phyloP scores from a whole-genome alignment of 2,888 invertebrate genomes.

The Dorcus hopei region DNA sequence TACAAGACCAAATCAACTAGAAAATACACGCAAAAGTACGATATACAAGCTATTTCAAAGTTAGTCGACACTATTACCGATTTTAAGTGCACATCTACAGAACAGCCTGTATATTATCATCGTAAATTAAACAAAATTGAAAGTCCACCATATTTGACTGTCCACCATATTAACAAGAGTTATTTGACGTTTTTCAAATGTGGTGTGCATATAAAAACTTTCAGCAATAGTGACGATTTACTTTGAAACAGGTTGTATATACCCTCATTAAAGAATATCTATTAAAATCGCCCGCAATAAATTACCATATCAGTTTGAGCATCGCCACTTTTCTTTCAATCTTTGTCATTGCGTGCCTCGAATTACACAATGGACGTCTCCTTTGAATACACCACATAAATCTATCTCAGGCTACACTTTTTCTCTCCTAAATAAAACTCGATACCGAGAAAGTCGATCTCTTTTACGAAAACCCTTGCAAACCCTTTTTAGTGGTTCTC shows the following conservation, averaged over 20 bases:
- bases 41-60: background rate
- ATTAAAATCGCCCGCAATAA: conserved; percentile 2
- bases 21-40: background rate
- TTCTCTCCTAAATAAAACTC: background rate
- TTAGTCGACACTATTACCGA: too few species aligned
- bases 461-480: background rate
- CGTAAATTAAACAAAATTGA: background rate
- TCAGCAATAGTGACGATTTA: too few species aligned
- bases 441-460: background rate
- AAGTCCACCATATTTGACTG: too few species aligned
- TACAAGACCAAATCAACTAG: background rate
- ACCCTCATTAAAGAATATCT: conserved; percentile 1
- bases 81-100: too few species aligned
- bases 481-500: too few species aligned
- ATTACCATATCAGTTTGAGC: background rate
- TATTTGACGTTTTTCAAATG: too few species aligned
- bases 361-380: conserved; percentile 5
- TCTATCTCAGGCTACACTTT: background rate
- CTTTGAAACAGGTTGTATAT: too few species aligned
- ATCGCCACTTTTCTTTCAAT: conserved; percentile 4
- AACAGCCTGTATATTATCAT: background rate
- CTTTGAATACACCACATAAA: conserved; percentile 7
- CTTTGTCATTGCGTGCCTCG: conserved; percentile 5
- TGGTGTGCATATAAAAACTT: too few species aligned
- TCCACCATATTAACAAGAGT: too few species aligned